These are phyloP conservation scores for Dipus sagitta DNA, from an alignment of 2,797 vertebrate genomes.

Conservation along the genomic window DNA sequence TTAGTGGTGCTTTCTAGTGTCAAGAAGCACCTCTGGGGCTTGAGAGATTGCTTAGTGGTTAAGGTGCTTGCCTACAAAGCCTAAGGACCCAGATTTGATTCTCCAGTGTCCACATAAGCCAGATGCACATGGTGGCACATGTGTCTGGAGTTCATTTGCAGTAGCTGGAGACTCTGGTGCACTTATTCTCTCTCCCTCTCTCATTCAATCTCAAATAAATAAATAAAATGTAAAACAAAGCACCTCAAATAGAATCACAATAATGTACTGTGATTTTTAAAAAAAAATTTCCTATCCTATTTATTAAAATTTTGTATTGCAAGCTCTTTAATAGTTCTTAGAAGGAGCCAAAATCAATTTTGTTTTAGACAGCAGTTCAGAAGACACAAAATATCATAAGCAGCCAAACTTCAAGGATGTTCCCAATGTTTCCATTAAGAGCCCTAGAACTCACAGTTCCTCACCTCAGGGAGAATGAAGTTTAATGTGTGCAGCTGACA, in stretches of 20 bases:
- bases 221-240: neutral
- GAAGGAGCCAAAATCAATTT: slow-evolving; percentile 56
- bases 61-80: too few relatives aligned
- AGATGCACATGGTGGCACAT: too few relatives aligned
- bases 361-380: slow-evolving; percentile 68
- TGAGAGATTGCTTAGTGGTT: too few relatives aligned
- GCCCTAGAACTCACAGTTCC: slow-evolving; percentile 73
- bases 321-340: neutral
- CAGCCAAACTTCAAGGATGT: slow-evolving; percentile 68
- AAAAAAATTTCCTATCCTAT: neutral
- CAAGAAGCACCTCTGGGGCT: slow-evolving; percentile 11
- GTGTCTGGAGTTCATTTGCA: too few relatives aligned
- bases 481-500: slow-evolving; percentile 72
- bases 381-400: slow-evolving; percentile 55
- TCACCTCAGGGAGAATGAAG: slow-evolving; percentile 80
- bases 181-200: too few relatives aligned
- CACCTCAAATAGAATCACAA: slow-evolving; percentile 48
- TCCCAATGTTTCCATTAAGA: slow-evolving; percentile 25
- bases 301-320: neutral
- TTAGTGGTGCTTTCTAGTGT: neutral
- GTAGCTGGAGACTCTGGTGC: too few relatives aligned
- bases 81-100: too few relatives aligned
- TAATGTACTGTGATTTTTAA: neutral
- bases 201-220: too few relatives aligned
- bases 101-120: too few relatives aligned